phyloP scores from a whole-genome alignment of 2,888 invertebrate genomes.

The Sympetrum striolatum region DNA sequence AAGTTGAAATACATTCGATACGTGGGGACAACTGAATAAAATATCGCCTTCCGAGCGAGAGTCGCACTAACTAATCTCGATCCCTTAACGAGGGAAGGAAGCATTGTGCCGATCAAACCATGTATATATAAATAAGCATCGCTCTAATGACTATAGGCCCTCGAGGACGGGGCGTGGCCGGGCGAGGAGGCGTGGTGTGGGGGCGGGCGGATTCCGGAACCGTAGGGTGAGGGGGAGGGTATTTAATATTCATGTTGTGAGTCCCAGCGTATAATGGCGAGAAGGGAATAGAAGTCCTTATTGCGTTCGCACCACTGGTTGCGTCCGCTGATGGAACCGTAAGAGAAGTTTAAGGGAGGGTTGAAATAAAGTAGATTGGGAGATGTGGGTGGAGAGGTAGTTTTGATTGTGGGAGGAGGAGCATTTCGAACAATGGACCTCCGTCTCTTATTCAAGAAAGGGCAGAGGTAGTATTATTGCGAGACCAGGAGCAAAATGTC shows the following conservation, averaged over 20 bases:
- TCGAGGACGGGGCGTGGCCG: constrained; percentile 8
- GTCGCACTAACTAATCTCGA: background rate
- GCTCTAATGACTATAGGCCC: constrained; percentile 20
- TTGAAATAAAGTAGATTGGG: background rate
- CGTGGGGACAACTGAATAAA: no score
- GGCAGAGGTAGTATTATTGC: constrained; percentile 16
- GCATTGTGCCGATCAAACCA: constrained; percentile 28
- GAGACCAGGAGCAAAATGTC: background rate
- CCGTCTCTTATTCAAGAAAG: background rate
- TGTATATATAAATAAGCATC: constrained; percentile 32
- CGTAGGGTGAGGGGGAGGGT: background rate
- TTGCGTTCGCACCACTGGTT: constrained; percentile 31
- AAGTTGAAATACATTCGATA: no score
- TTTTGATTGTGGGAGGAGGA: background rate
- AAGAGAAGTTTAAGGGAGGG: background rate
- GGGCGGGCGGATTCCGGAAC: background rate
- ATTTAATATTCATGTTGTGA: constrained; percentile 11
- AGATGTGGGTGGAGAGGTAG: background rate
- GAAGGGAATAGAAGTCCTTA: background rate
- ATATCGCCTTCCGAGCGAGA: background rate
- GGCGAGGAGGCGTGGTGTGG: background rate
- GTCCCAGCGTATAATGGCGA: constrained; percentile 10
- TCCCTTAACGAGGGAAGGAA: background rate
- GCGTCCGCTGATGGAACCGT: background rate
- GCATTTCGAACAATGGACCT: background rate